These are phyloP conservation scores for Rhipidura dahli DNA, from an alignment of 2,113 vertebrate genomes.

Conservation along the genomic window DNA sequence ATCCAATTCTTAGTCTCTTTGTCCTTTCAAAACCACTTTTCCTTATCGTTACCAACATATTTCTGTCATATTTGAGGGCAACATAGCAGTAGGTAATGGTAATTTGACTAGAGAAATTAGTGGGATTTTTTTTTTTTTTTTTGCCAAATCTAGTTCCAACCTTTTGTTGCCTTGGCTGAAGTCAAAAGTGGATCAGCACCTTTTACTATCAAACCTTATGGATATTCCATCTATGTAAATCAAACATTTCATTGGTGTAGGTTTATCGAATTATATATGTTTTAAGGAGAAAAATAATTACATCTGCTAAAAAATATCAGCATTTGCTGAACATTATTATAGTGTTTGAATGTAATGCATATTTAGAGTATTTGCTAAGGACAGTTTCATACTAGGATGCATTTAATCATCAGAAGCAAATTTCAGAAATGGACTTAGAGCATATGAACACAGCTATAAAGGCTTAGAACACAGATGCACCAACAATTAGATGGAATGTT, in stretches of 20 bases:
- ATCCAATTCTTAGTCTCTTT: not conserved
- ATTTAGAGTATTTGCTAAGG: not conserved
- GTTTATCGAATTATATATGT: not conserved
- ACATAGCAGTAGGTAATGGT: not conserved
- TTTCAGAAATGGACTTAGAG: not conserved
- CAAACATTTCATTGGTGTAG: not conserved
- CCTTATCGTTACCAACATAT: not conserved
- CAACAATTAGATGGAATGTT: not conserved
- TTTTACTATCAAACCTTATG: not conserved
- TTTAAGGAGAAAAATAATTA: conserved; percentile 5
- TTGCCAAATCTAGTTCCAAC: not conserved
- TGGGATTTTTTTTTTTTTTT: not conserved
- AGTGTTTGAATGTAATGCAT: not conserved
- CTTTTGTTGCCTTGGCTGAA: not conserved
- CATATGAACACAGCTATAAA: not conserved
- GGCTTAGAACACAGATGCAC: not conserved
- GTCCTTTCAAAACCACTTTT: not conserved
- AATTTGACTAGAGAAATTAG: not conserved
- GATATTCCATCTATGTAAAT: not conserved
- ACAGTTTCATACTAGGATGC: not conserved
- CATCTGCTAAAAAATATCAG: not conserved
- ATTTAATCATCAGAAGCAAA: not conserved
- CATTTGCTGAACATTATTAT: not conserved
- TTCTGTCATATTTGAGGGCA: not conserved
- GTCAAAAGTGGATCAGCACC: not conserved